Conservation (phyloP, 2,113 vertebrate species). For the Amblyornis subalaris region DNA sequence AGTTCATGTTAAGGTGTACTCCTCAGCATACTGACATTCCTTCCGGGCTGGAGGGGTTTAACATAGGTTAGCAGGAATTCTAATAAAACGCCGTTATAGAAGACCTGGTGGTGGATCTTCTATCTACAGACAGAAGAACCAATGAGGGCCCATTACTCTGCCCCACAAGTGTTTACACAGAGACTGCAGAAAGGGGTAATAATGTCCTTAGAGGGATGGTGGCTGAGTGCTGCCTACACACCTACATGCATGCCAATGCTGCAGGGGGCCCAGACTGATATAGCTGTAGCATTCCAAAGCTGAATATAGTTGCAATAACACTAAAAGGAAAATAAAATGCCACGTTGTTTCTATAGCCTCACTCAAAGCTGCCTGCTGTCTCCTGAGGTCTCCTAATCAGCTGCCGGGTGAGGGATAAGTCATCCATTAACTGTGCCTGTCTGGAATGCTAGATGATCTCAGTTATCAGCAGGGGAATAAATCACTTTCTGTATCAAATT, state of each 20-base stretch:
- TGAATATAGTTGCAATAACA: conserved; percentile 42
- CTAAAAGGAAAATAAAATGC: conserved; percentile 38
- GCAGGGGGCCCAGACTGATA: neutral
- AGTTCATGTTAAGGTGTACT: neutral
- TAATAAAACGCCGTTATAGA: neutral
- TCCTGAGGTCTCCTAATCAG: conserved; percentile 59
- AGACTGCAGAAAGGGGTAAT: neutral
- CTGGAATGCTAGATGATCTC: conserved; percentile 70
- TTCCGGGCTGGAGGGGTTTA: neutral
- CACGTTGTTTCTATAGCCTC: conserved; percentile 41
- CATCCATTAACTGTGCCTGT: conserved; percentile 72
- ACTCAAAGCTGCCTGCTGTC: conserved; percentile 46
- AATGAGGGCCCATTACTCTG: neutral
- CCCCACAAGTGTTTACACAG: neutral
- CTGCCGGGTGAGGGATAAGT: conserved; percentile 52
- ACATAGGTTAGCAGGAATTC: neutral
- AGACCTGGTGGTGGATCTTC: neutral
- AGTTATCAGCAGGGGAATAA: conserved; percentile 71
- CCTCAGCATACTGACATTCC: neutral
- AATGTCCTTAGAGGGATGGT: neutral
- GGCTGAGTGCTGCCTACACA: neutral
- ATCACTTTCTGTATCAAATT: conserved; percentile 60
- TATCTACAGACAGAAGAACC: neutral
- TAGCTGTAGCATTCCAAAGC: neutral
- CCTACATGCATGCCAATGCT: neutral